These are phyloP conservation scores for Poecile atricapillus DNA, from an alignment of 2,113 vertebrate genomes.

Conservation along the genomic window DNA sequence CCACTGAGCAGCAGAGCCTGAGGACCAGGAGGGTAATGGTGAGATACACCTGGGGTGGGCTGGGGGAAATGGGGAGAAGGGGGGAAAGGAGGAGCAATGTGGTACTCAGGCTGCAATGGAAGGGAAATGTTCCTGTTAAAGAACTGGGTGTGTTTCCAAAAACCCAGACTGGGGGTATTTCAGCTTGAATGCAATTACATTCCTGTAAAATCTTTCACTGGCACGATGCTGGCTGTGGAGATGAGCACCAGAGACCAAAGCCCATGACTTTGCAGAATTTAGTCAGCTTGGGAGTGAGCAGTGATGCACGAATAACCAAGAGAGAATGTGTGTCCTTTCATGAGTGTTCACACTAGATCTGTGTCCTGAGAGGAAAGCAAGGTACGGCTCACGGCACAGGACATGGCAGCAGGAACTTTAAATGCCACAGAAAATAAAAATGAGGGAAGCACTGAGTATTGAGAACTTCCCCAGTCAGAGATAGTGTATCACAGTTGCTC, in stretches of 20 bases:
- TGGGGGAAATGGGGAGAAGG: background rate
- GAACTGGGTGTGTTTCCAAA: background rate
- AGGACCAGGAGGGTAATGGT: background rate
- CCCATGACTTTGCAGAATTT: background rate
- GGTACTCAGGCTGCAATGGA: background rate
- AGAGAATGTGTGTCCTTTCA: rapidly evolving
- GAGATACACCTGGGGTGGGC: rapidly evolving
- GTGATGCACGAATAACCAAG: background rate
- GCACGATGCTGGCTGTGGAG: background rate
- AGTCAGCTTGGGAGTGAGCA: background rate
- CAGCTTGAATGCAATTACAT: background rate
- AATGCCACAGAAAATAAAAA: background rate
- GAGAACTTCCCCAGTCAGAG: background rate
- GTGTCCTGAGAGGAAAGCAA: background rate
- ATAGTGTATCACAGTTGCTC: background rate
- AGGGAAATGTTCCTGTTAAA: background rate
- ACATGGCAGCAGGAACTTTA: background rate
- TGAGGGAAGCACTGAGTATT: rapidly evolving
- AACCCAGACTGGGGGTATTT: background rate
- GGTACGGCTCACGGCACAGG: background rate
- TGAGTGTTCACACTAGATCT: background rate
- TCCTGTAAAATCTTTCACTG: background rate
- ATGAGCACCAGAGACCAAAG: background rate
- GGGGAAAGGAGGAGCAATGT: background rate
- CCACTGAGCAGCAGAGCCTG: background rate